Percentiles rank a stretch among this genome's conserved stretches.
Conservation (phyloP, 2,888 invertebrate genomes). For the Enchytraeus crypticus region DNA sequence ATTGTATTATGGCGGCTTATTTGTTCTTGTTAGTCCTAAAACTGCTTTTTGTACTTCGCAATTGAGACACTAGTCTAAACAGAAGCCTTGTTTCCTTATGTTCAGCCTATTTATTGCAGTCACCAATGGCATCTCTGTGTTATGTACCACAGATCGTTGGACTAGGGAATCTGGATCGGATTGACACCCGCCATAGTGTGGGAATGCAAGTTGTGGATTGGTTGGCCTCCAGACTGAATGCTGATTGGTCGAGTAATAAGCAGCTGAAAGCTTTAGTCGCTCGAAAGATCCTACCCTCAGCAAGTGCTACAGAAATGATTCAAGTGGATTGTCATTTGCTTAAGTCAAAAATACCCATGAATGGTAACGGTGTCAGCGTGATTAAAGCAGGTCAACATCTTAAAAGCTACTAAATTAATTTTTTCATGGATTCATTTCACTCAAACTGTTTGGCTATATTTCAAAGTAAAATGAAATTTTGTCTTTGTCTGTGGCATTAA, state of each 20-base stretch:
- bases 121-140: too few species aligned
- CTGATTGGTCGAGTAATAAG: constrained; percentile 24
- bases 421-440: too few species aligned
- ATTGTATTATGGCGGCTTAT: too few species aligned
- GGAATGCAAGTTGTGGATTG: constrained; percentile 34
- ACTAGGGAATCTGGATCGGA: constrained; percentile 34
- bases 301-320: background rate
- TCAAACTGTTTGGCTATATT: too few species aligned
- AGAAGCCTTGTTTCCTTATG: too few species aligned
- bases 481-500: too few species aligned
- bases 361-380: constrained; percentile 35
- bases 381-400: constrained; percentile 37
- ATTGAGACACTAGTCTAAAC: too few species aligned
- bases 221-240: constrained; percentile 27
- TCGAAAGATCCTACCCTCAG: background rate
- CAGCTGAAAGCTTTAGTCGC: constrained; percentile 6
- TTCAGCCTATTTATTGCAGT: too few species aligned
- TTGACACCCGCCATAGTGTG: constrained; percentile 35
- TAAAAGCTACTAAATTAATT: too few species aligned
- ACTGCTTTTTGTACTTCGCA: too few species aligned
- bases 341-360: constrained; percentile 37
- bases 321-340: constrained; percentile 23
- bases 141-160: constrained; percentile 41
- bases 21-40: too few species aligned
- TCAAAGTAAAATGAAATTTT: too few species aligned